These are phyloP conservation scores for Lates japonicus DNA, from an alignment of 2,797 vertebrate species.

Conservation along the genomic window DNA sequence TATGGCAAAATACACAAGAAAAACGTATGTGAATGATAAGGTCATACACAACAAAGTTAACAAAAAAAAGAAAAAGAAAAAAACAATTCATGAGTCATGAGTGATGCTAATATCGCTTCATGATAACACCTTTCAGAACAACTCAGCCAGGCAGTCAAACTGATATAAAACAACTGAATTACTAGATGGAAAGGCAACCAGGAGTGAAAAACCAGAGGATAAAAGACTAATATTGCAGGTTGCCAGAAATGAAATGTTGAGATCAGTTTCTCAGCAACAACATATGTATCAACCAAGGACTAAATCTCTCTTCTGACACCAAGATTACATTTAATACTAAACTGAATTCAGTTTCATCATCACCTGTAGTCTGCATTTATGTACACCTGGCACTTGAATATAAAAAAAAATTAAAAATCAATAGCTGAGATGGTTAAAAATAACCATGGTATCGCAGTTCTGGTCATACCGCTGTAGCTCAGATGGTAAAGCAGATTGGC, in stretches of 20 bases:
- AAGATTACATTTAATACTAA: background rate
- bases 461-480: background rate
- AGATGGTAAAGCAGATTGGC: background rate
- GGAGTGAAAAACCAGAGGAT: background rate
- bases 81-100: slow-evolving; percentile 6
- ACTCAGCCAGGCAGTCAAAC: background rate
- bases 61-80: background rate
- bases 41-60: background rate
- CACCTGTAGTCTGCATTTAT: background rate
- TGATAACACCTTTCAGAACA: slow-evolving; percentile 14
- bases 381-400: background rate
- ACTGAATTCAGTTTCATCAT: background rate
- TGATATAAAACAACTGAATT: slow-evolving; percentile 2
- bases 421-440: background rate
- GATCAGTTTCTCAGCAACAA: background rate
- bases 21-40: background rate
- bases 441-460: background rate
- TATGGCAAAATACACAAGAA: slow-evolving; percentile 27
- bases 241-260: slow-evolving; percentile 4
- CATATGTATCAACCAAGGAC: background rate
- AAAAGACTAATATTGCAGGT: slow-evolving; percentile 4
- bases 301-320: background rate
- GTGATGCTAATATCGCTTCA: background rate
- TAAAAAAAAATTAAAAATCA: background rate
- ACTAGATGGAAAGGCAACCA: slow-evolving; percentile 1